phyloP scores from a whole-genome alignment of 2,797 vertebrate genomes.

The Ctenopoma multispine region DNA sequence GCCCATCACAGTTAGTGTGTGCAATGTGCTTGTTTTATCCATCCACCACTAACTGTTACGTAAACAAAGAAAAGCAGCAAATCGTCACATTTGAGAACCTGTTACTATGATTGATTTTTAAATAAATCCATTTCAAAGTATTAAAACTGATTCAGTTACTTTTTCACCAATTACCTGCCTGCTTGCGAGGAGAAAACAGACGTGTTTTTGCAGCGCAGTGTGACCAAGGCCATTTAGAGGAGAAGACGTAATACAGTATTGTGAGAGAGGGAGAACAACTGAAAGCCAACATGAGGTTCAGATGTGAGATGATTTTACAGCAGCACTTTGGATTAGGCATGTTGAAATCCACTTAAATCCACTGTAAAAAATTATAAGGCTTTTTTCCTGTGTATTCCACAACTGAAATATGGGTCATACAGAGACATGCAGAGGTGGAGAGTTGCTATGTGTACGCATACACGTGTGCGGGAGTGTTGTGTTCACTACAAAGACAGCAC shows the following conservation, averaged over 20 bases:
- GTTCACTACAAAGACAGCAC: conserved; percentile 58
- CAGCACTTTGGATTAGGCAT: conserved; percentile 63
- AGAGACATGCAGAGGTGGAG: conserved; percentile 45
- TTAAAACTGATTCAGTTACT: too few relatives aligned
- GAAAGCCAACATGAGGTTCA: conserved; percentile 38
- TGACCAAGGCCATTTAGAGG: conserved; percentile 22
- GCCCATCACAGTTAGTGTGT: too few relatives aligned
- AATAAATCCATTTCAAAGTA: neutral
- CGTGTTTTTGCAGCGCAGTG: conserved; percentile 19
- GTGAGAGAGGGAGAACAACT: conserved; percentile 19
- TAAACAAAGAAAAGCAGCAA: neutral
- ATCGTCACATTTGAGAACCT: neutral
- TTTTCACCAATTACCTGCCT: neutral
- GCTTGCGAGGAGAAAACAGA: neutral
- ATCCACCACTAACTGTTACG: neutral
- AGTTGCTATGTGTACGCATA: conserved; percentile 21
- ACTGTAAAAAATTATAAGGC: conserved; percentile 51
- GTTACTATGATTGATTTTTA: neutral
- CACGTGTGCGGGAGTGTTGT: conserved; percentile 34
- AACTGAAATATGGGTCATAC: conserved; percentile 67
- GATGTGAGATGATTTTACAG: conserved; percentile 53
- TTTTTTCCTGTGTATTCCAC: conserved; percentile 36
- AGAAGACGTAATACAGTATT: neutral
- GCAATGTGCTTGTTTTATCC: neutral
- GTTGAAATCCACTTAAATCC: conserved; percentile 71